phyloP scores from a whole-genome alignment of 2,888 invertebrate species.

The Nemurella pictetii region DNA sequence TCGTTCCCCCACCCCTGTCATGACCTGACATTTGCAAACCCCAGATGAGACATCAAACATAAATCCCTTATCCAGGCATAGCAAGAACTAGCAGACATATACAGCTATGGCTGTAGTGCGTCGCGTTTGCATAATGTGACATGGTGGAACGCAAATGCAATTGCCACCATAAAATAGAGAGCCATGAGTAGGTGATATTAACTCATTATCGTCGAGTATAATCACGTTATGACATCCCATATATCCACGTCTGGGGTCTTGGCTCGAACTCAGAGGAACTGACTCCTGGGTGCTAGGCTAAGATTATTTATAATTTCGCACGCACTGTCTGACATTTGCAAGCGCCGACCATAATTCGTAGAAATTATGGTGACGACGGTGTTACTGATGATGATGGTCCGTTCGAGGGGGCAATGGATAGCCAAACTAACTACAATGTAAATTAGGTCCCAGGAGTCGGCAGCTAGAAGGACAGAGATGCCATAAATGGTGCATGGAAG shows the following conservation, averaged over 20 bases:
- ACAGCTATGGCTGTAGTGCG: background rate
- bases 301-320: constrained; percentile 4
- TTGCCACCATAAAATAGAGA: background rate
- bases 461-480: background rate
- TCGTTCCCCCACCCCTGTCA: constrained; percentile 26
- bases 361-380: constrained; percentile 1
- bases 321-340: constrained; percentile 15
- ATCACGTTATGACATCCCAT: constrained; percentile 15
- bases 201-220: constrained; percentile 27
- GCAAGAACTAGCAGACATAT: constrained; percentile 20
- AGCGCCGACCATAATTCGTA: background rate
- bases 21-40: constrained; percentile 40
- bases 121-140: constrained; percentile 29
- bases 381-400: constrained; percentile 12
- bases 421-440: constrained; percentile 25
- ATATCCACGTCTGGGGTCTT: background rate
- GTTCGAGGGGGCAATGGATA: background rate
- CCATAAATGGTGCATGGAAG: background rate
- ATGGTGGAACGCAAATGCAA: background rate
- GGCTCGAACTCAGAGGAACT: background rate
- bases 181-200: background rate
- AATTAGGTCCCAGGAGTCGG: constrained; percentile 12
- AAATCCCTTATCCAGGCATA: constrained; percentile 28
- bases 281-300: background rate
- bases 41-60: constrained; percentile 37